Evolutionary conservation across 2,797 vertebrate genomes (phyloP), one percentile per base, ranked within the genome.

Genomic region (Rhynchotus rufescens): DNA sequence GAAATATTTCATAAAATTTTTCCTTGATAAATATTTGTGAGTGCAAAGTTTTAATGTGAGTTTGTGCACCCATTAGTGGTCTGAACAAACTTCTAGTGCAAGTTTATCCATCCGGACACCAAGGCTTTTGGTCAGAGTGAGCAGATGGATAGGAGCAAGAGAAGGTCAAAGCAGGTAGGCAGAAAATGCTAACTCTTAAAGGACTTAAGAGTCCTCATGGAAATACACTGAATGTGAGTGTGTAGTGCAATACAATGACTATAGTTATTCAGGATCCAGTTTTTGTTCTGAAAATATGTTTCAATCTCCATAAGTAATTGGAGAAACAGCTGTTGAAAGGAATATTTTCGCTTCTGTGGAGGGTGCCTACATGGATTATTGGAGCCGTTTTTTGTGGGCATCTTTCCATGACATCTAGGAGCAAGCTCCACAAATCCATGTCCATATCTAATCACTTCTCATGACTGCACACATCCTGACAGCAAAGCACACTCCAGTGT

Each of bases 1-100:
- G 77, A 57, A 95, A 62, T 90, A 84, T 85, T 91, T 87, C 44
- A 82, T 82, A 12, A 66, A 82, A 78, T 75, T 90, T 86, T 74
- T 82, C 82, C 60, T 71, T 81, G 79, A 75, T 86, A 92, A 91
- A 61, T 80, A 78, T 71, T 92, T 59, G 36, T 73, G 62, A 61
- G 59, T 36, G 42, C 42, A 12, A 49, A 59, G 47, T 51, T 80
- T 30, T 57, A 45, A 49, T 17, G 51, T 47, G 62, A 36, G 60
- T 71, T 57, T 36, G 51, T 45, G 4, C 38, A 40, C 44, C 71
- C 52, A 30, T 57, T 80, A 71, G 57, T 67, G 57, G 56, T 47
- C 34, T 77, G 49, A 49, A 12, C 44, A 84, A 62, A 23, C 8
- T 74, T 47, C 19, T 64, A 30, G 23, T 65, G 80, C 34, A 64